These are phyloP conservation scores for Luperina testacea DNA, from an alignment of 2,888 invertebrate species.

Conservation along the genomic window DNA sequence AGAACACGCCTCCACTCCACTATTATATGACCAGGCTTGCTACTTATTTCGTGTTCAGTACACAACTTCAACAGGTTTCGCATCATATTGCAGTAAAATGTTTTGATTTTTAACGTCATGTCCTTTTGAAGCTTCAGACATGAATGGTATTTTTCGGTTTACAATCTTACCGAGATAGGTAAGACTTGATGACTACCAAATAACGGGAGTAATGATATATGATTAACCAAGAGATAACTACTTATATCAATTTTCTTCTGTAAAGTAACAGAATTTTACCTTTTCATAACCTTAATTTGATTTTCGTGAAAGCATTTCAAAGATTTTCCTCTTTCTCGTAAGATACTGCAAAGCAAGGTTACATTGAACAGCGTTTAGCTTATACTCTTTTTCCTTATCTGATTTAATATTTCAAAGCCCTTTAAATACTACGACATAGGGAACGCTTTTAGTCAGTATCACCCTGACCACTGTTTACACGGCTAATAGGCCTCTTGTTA, in stretches of 20 bases:
- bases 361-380: background rate
- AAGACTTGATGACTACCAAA: background rate
- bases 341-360: slow-evolving; percentile 1
- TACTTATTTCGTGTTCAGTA: slow-evolving; percentile 52
- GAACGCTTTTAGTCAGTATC: background rate
- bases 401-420: slow-evolving; percentile 6
- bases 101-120: slow-evolving; percentile 8
- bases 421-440: background rate
- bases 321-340: slow-evolving; percentile 7
- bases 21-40: slow-evolving; percentile 64
- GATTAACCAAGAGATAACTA: background rate
- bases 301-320: slow-evolving; percentile 18
- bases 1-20: slow-evolving; percentile 74
- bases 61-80: slow-evolving; percentile 56
- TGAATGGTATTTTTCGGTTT: background rate
- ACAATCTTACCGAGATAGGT: background rate
- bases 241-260: background rate
- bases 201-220: background rate
- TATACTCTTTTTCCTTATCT: background rate
- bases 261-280: slow-evolving; percentile 7
- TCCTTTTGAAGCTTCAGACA: slow-evolving; percentile 9
- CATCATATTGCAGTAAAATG: slow-evolving; percentile 25
- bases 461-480: background rate
- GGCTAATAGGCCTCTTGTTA: background rate
- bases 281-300: slow-evolving; percentile 23